Conservation (phyloP, 2,797 vertebrate species). For the Eulemur coronatus region DNA sequence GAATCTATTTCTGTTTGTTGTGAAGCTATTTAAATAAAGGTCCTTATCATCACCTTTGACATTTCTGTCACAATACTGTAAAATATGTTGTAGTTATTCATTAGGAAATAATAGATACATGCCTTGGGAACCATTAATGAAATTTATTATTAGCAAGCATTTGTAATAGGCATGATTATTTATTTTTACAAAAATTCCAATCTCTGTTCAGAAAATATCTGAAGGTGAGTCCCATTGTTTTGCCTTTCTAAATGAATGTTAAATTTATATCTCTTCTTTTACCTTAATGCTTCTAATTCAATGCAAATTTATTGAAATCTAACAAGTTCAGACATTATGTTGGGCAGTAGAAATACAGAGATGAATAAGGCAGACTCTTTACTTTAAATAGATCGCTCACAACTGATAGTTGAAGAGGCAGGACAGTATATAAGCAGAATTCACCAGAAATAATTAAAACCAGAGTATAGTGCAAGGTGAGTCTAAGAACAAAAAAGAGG, state of each 20-base stretch:
- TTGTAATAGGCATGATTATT: neutral
- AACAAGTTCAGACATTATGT: neutral
- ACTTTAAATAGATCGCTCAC: neutral
- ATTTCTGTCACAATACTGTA: neutral
- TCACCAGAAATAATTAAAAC: neutral
- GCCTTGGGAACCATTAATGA: neutral
- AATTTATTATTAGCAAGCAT: neutral
- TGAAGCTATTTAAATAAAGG: neutral
- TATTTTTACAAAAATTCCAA: neutral
- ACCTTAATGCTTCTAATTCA: neutral
- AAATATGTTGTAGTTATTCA: constrained; percentile 7
- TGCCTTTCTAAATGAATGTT: neutral
- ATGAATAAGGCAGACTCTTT: neutral
- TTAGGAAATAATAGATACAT: neutral
- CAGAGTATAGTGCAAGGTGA: neutral
- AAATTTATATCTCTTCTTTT: neutral
- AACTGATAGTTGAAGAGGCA: neutral
- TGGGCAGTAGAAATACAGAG: neutral
- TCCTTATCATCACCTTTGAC: neutral
- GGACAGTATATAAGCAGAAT: neutral
- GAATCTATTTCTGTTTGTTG: neutral
- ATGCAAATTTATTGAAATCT: neutral
- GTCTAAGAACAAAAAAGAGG: neutral
- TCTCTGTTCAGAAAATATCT: neutral
- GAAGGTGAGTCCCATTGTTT: neutral